A percentile compares a stretch with the other conserved stretches of the same genome.
Evolutionary conservation across 1,140 invertebrate genomes (phyloP).

Genomic region (Diachasmimorpha longicaudata): DNA sequence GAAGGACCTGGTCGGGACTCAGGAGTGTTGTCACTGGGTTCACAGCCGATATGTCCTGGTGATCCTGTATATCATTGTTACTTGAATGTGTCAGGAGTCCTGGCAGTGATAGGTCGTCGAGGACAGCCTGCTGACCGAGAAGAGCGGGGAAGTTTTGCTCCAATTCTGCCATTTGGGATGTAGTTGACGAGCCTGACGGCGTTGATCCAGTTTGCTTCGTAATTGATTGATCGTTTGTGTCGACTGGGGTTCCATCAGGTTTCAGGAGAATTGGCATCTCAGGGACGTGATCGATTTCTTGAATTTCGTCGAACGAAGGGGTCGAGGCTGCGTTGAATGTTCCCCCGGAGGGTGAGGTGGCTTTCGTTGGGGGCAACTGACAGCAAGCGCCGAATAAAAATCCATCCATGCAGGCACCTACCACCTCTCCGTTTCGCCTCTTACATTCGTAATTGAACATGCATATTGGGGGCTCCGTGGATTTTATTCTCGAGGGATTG

Average conservation of each 20-base stretch:
- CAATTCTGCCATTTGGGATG: constrained; percentile 41
- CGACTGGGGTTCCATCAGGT: constrained; percentile 50
- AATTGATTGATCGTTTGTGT: constrained; percentile 22
- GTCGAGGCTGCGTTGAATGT: not conserved
- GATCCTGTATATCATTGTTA: constrained; percentile 51
- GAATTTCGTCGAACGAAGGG: constrained; percentile 25
- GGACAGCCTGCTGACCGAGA: constrained; percentile 44
- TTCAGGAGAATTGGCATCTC: constrained; percentile 56
- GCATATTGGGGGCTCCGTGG: constrained; percentile 76
- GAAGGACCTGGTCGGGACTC: constrained; percentile 54
- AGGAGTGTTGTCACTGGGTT: constrained; percentile 63
- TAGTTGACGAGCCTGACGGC: constrained; percentile 33
- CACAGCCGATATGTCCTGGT: constrained; percentile 44
- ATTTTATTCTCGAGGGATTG: constrained; percentile 54
- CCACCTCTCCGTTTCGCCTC: constrained; percentile 79
- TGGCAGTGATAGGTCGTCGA: constrained; percentile 51
- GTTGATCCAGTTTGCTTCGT: constrained; percentile 35
- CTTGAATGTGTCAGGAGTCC: constrained; percentile 46
- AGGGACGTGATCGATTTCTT: constrained; percentile 55
- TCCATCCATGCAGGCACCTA: constrained; percentile 89
- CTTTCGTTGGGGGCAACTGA: constrained; percentile 63
- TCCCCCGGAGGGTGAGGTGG: not conserved
- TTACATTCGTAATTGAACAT: constrained; percentile 94
- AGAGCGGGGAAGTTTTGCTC: constrained; percentile 44
- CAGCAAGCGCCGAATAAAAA: constrained; percentile 92